Evolutionary conservation across 92 coral and sea anemone species (phyloP).

Genomic region (Chrysogorgia sp.): DNA sequence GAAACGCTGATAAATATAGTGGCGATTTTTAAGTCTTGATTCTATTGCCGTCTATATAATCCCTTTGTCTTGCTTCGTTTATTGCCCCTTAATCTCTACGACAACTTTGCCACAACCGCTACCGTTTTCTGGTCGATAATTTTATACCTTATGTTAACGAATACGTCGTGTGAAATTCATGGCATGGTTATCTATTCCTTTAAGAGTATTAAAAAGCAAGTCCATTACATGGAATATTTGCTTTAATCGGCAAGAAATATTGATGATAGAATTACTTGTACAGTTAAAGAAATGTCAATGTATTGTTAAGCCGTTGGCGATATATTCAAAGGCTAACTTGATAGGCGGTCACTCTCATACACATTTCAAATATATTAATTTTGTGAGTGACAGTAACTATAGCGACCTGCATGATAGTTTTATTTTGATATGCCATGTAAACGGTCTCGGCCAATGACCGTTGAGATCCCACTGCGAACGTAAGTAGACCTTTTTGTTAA

Average conservation of each 20-base stretch:
- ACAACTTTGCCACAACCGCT: too few species aligned
- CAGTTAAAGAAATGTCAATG: neutral
- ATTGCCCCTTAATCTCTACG: too few species aligned
- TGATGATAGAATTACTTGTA: neutral
- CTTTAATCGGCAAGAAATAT: neutral
- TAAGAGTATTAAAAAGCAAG: neutral
- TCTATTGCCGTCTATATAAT: too few species aligned
- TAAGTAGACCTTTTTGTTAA: neutral
- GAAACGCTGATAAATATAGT: too few species aligned
- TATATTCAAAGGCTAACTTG: neutral
- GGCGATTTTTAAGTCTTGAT: too few species aligned
- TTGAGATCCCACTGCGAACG: neutral
- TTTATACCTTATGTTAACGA: too few species aligned
- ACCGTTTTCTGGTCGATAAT: too few species aligned
- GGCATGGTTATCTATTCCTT: neutral
- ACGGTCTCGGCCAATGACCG: constrained; percentile 18
- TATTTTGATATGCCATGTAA: constrained; percentile 30
- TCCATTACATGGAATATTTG: constrained; percentile 12
- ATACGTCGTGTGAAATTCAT: too few species aligned
- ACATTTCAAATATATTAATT: constrained; percentile 24
- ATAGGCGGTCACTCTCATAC: neutral
- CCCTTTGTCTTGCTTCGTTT: too few species aligned
- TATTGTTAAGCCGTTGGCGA: neutral
- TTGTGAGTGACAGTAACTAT: constrained; percentile 41
- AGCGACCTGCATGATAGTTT: neutral